phyloP scores from a whole-genome alignment of 2,888 invertebrate species.

The Tetranychus piercei region DNA sequence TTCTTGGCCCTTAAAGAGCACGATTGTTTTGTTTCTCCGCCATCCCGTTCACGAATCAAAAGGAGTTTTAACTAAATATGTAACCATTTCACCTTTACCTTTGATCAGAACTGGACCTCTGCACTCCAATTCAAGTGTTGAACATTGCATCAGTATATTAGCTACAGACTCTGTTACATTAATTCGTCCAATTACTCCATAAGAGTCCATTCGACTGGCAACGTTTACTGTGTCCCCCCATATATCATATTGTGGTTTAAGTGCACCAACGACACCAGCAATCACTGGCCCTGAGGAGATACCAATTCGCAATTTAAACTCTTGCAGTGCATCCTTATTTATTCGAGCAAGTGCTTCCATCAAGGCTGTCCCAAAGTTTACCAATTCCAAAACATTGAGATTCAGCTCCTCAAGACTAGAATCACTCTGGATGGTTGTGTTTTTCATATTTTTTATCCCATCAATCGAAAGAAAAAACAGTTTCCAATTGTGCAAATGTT shows the following conservation, averaged over 20 bases:
- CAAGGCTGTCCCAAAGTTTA: conserved; percentile 54
- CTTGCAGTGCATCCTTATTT: conserved; percentile 36
- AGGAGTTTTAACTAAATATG: conserved; percentile 74
- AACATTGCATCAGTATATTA: conserved; percentile 59
- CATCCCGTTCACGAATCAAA: conserved; percentile 37
- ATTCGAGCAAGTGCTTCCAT: conserved; percentile 45
- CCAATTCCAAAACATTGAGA: conserved; percentile 38
- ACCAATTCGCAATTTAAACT: conserved; percentile 53
- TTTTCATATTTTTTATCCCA: background rate
- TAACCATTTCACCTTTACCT: conserved; percentile 74
- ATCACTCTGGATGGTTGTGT: conserved; percentile 18
- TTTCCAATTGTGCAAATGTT: background rate
- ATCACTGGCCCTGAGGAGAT: conserved; percentile 76
- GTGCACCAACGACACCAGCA: conserved; percentile 73
- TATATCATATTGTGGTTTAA: conserved; percentile 25
- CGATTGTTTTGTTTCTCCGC: background rate
- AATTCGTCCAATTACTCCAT: conserved; percentile 56
- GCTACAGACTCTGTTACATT: conserved; percentile 69
- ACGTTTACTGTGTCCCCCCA: conserved; percentile 79
- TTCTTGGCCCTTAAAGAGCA: background rate
- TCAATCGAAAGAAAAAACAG: background rate
- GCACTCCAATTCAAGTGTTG: conserved; percentile 53
- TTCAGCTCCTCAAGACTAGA: conserved; percentile 26
- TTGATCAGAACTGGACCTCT: conserved; percentile 83
- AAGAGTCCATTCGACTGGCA: conserved; percentile 87